These are phyloP conservation scores for Ptyas mucosa DNA, from an alignment of 2,113 vertebrate species.

Conservation along the genomic window DNA sequence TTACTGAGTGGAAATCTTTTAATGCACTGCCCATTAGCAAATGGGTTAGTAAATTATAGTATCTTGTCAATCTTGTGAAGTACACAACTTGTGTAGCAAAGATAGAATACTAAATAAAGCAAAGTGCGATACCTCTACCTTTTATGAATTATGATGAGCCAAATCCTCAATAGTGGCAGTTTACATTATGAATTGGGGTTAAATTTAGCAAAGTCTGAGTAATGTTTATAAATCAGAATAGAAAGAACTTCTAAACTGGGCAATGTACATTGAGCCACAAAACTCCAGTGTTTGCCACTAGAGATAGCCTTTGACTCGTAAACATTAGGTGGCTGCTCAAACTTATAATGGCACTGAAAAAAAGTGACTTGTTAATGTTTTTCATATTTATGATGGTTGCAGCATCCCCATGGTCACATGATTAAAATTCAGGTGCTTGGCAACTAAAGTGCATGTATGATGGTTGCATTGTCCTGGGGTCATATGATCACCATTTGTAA, in stretches of 20 bases:
- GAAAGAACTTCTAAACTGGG: not conserved
- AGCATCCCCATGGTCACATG: not conserved
- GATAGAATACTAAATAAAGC: not conserved
- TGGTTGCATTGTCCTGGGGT: not conserved
- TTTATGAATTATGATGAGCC: not conserved
- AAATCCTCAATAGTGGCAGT: not conserved
- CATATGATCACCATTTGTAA: not conserved
- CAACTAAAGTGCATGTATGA: not conserved
- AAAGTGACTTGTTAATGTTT: not conserved
- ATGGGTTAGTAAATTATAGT: not conserved
- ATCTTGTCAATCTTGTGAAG: not conserved
- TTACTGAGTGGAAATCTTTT: conserved; percentile 2
- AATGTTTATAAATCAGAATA: not conserved
- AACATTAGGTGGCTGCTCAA: not conserved
- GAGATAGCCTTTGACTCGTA: not conserved
- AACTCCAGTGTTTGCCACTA: not conserved
- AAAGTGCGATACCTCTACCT: not conserved
- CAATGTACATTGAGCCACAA: not conserved
- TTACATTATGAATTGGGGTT: not conserved
- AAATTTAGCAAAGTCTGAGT: not conserved
- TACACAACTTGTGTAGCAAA: not conserved
- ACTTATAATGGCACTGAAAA: not conserved
- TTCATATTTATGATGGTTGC: not conserved
- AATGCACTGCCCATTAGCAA: not conserved
- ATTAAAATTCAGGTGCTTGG: not conserved